Evolutionary conservation across 2,797 vertebrate genomes (phyloP).

Genomic region (Pempheris klunzingeri): DNA sequence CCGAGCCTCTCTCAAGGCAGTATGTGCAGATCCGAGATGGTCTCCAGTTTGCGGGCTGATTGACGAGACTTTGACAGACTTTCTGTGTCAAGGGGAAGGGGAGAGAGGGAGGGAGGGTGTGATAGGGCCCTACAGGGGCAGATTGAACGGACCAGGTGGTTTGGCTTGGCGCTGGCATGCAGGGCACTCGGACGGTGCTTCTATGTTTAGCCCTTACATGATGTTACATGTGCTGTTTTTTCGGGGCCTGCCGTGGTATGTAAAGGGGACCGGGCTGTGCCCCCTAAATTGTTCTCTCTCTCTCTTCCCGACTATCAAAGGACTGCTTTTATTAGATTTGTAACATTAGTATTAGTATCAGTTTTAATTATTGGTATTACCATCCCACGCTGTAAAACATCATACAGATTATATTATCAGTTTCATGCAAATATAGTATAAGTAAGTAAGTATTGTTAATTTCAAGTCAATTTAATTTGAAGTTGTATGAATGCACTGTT

Average conservation of each 20-base stretch:
- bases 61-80: conserved; percentile 80
- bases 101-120: neutral
- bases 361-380: neutral
- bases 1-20: conserved; percentile 52
- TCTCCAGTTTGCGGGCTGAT: conserved; percentile 73
- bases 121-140: conserved; percentile 51
- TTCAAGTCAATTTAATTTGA: neutral
- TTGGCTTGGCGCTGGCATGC: conserved; percentile 75
- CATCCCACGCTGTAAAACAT: neutral
- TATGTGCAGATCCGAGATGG: conserved; percentile 59
- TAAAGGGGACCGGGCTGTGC: conserved; percentile 46
- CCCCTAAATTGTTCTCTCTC: conserved; percentile 35
- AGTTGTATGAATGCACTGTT: too few species aligned
- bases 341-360: neutral
- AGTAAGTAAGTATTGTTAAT: neutral
- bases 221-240: conserved; percentile 84
- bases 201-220: conserved; percentile 87
- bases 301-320: too few species aligned
- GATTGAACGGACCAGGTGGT: conserved; percentile 86
- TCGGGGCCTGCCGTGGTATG: conserved; percentile 68
- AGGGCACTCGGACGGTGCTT: conserved; percentile 69
- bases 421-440: neutral
- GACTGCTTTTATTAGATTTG: conserved; percentile 3
- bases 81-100: conserved; percentile 48
- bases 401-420: rapidly evolving